These are phyloP conservation scores for Pomacea maculata DNA, from an alignment of 1,140 invertebrate species.

Conservation along the genomic window DNA sequence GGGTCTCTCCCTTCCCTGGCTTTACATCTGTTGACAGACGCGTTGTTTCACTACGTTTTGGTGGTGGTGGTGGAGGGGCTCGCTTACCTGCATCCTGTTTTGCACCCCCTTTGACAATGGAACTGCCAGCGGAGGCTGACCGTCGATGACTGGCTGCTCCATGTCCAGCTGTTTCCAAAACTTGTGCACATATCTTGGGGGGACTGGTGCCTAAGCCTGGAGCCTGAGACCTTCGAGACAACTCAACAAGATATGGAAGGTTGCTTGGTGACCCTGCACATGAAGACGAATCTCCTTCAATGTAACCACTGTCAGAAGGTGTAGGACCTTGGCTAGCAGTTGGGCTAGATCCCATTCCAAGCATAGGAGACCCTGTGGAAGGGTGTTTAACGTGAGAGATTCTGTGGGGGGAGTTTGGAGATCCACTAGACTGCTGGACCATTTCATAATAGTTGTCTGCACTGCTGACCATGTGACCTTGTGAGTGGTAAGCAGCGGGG, in stretches of 20 bases:
- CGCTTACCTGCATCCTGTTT: conserved; percentile 29
- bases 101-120: conserved; percentile 23
- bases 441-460: conserved; percentile 10
- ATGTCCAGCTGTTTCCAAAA: background rate
- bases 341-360: conserved; percentile 9
- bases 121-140: conserved; percentile 31
- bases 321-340: conserved; percentile 29
- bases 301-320: conserved; percentile 29
- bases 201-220: conserved; percentile 20
- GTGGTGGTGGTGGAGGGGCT: conserved; percentile 53
- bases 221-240: conserved; percentile 26
- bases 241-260: conserved; percentile 39
- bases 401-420: conserved; percentile 22
- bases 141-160: conserved; percentile 26
- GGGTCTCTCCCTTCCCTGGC: conserved; percentile 1
- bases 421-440: conserved; percentile 1
- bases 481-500: background rate
- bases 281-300: conserved; percentile 38
- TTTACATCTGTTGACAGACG: conserved; percentile 42
- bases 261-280: conserved; percentile 31
- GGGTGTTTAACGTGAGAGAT: conserved; percentile 33
- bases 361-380: conserved; percentile 25
- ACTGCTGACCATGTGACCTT: background rate
- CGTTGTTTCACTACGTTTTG: conserved; percentile 57
- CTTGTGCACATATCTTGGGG: background rate